Evolutionary conservation across 2,888 invertebrate species (phyloP), one percentile per base, ranked within the genome.

Genomic region (Trichopoda pennipes): DNA sequence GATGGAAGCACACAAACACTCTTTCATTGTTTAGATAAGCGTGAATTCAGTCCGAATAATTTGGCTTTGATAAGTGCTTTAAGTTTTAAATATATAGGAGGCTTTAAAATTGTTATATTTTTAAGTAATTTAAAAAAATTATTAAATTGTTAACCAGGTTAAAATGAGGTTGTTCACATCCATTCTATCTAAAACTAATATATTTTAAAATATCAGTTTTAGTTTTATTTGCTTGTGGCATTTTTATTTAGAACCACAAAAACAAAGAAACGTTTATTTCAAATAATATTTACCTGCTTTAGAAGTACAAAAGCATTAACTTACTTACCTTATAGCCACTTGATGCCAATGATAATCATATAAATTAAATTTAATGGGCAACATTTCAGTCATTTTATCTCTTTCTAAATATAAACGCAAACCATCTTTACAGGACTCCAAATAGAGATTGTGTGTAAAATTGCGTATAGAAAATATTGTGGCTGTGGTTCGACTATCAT

Each of bases 331-430:
- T 87, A 91, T 90, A 85, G 91, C 90, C 86, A 91, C 89, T 88
- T 91, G 91, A 90, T 91, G 91, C 91, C 91, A 91, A 78, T 89
- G 90, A 86, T 90, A 90, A 88, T 91, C 91, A 87, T 90, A 90
- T 87, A 91, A 88, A 88, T 90, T 89, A 85, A 91, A 90, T 88
- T 90, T 91, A 84, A 91, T 88, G 83, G 91, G 89, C 85, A 91
- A 87, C 91, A 91, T 91, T 90, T 91, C 91, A 84, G 91, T 91
- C 84, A 89, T 86, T 83, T 89, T 90, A 86, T 91, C 90, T 84
- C 90, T 89, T 68, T 91, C 91, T 84, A 91, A 87, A 82, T 90
- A 91, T 74, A 91, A 84, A 68, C 90, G 90, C 68, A 91, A 85
- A 73, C 91, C 91, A 64, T 90, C 89, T 80, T 86, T 86, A 84